Evolutionary conservation across 2,797 vertebrate genomes (phyloP), one percentile per base, ranked within the genome.

Genomic region (Poeciliopsis turneri): DNA sequence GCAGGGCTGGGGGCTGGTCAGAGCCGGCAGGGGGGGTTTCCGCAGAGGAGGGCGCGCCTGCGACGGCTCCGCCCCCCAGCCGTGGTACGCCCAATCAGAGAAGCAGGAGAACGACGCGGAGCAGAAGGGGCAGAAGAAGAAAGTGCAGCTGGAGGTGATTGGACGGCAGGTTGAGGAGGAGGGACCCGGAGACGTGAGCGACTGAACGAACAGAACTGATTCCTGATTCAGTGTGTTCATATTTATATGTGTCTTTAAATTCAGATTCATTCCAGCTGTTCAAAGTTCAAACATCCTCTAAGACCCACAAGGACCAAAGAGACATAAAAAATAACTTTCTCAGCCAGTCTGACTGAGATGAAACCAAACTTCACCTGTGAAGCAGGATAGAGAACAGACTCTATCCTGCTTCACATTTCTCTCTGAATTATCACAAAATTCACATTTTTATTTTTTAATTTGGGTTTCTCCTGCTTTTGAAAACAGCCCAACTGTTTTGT

Each of bases 1-100:
- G 66, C 95, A 96, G 84, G 96, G 95, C 5, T 96, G 95, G 95
- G 95, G 95, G 15, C 39, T 96, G 82, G 96, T 96, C 16, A 85
- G 95, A 2, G 95, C 96, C 0, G 95, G 95, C 7, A 92, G 95
- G 23, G 95, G 96, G 0, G 95, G 95, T 2, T 96, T 96, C 90
- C 92, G 96, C 7, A 85, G 95, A 10, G 96, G 95, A 0, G 94
- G 93, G 2, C 86, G 95, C 43, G 74, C 90, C 75, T 93, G 92
- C 0, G 88, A 93, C 0, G 75, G 84, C 74, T 25, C 88, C 2
- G 36, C 88, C 74, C 71, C 92, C 41, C 90, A 90, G 71, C 94
- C 95, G 0, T 96, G 95, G 94, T 95, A 95, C 33, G 72, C 85
- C 78, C 92, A 88, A 0, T 69, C 87, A 0, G 93, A 94, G 64